Evolutionary conservation across 2,113 vertebrate species (phyloP).

Genomic region (Trematomus loennbergii): DNA sequence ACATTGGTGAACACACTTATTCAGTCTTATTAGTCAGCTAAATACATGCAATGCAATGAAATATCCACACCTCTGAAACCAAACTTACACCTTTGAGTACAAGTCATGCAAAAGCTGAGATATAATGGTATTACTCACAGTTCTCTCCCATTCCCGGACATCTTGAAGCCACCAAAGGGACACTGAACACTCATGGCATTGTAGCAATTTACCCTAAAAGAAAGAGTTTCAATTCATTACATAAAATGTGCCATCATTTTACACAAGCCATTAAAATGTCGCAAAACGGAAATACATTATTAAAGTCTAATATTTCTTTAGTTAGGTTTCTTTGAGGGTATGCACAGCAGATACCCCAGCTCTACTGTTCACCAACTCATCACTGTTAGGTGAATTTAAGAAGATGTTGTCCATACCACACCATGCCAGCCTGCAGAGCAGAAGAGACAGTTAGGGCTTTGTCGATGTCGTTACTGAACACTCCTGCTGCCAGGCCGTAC

Average conservation of each 20-base stretch:
- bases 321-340: not conserved
- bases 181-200: slow-evolving; percentile 84
- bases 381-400: not conserved
- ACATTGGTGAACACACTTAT: not conserved
- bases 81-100: not conserved
- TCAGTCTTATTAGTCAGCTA: not conserved
- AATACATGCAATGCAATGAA: not conserved
- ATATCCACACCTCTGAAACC: not conserved
- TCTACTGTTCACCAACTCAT: not conserved
- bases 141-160: slow-evolving; percentile 94
- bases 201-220: slow-evolving; percentile 91
- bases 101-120: not conserved
- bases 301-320: not conserved
- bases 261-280: not conserved
- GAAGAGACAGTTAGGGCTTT: slow-evolving; percentile 88
- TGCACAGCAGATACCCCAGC: not conserved
- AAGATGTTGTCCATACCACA: slow-evolving; percentile 85
- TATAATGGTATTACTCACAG: slow-evolving; percentile 84
- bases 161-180: slow-evolving; percentile 93
- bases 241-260: not conserved
- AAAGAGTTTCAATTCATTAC: not conserved
- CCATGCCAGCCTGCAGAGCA: slow-evolving; percentile 89
- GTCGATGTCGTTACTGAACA: slow-evolving; percentile 90
- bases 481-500: slow-evolving; percentile 89
- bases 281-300: not conserved